Evolutionary conservation across 2,113 vertebrate genomes (phyloP).

Genomic region (Apus apus): DNA sequence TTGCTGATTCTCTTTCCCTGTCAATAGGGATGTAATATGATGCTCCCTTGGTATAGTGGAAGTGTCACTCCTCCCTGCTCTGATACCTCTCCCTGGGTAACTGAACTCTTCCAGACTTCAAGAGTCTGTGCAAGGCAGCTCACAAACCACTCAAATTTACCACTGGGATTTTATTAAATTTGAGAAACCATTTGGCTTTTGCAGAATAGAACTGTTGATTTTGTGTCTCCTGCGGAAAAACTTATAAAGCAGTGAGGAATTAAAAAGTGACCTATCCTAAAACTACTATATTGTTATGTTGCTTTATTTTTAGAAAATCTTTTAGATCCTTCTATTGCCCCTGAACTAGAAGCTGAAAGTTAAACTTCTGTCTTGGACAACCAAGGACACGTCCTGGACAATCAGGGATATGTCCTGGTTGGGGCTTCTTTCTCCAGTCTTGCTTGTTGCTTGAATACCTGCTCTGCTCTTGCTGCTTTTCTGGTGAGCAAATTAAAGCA

Average conservation of each 20-base stretch:
- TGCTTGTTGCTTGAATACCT: neutral
- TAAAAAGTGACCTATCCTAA: neutral
- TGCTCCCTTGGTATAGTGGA: neutral
- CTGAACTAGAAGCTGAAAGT: neutral
- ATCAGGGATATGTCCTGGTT: neutral
- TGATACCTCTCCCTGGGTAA: neutral
- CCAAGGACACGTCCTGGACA: neutral
- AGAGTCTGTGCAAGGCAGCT: neutral
- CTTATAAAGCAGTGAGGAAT: neutral
- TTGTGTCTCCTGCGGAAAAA: neutral
- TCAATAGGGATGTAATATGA: neutral
- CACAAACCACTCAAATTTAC: neutral
- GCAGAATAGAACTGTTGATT: neutral
- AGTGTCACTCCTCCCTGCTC: neutral
- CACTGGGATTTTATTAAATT: neutral
- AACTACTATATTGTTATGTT: neutral
- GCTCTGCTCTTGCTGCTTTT: constrained; percentile 6
- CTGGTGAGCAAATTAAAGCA: neutral
- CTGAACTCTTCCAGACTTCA: neutral
- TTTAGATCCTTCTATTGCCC: neutral
- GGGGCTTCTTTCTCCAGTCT: neutral
- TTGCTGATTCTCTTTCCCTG: neutral
- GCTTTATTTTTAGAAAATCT: neutral
- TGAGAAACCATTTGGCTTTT: neutral
- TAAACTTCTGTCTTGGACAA: neutral